Conservation (phyloP, 2,797 vertebrate species). For the Apodemus agrarius region DNA sequence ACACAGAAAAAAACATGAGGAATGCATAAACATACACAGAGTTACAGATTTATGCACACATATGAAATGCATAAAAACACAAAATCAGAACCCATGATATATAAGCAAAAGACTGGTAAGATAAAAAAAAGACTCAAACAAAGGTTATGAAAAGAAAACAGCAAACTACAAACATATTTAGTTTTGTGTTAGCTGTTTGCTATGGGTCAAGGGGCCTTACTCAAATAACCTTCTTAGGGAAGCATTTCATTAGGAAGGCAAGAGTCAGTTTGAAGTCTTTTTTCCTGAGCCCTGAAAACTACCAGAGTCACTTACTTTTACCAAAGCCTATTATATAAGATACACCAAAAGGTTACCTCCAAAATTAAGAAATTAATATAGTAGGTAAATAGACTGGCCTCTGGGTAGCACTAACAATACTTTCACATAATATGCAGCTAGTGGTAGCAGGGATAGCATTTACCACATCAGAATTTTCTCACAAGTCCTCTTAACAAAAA, state of each 20-base stretch:
- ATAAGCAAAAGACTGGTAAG: no score
- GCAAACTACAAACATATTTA: neutral
- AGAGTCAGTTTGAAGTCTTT: accelerated
- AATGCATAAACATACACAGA: neutral
- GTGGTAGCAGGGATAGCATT: neutral
- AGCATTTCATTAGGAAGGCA: neutral
- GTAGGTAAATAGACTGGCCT: neutral
- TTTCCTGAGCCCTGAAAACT: neutral
- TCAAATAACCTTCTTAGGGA: neutral
- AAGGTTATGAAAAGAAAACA: neutral
- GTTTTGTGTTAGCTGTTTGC: neutral
- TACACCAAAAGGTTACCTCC: neutral
- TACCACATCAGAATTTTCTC: neutral
- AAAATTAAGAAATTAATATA: neutral
- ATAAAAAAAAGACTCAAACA: neutral
- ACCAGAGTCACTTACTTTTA: neutral
- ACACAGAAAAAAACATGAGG: neutral
- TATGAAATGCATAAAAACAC: neutral
- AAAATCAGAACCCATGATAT: neutral
- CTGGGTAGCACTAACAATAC: neutral
- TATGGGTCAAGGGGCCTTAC: no score
- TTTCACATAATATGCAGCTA: neutral
- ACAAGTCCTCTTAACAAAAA: neutral
- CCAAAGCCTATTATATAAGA: neutral
- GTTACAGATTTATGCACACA: no score